phyloP scores from a whole-genome alignment of 2,888 invertebrate genomes.

The Leptinotarsa haldemani region DNA sequence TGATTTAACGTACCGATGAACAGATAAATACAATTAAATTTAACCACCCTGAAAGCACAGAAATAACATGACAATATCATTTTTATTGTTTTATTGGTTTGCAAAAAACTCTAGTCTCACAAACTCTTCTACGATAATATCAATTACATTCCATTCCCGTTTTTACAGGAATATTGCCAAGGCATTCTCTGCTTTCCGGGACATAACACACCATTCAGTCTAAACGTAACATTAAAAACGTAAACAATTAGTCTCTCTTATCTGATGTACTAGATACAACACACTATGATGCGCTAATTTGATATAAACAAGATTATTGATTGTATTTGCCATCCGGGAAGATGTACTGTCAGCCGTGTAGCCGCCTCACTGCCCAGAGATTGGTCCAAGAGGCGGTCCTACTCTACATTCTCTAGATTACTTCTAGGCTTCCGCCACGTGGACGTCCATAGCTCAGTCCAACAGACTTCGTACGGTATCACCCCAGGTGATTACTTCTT shows the following conservation, averaged over 20 bases:
- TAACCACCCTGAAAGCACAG: background rate
- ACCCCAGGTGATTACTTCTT: conserved; percentile 46
- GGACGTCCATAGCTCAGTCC: conserved; percentile 31
- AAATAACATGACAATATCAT: background rate
- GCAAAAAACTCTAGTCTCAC: too few species aligned
- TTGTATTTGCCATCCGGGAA: conserved; percentile 38
- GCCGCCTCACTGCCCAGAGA: background rate
- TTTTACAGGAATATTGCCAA: too few species aligned
- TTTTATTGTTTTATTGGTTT: background rate
- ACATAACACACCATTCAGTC: conserved; percentile 5
- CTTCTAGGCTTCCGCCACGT: conserved; percentile 17
- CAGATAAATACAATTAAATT: background rate
- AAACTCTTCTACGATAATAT: too few species aligned
- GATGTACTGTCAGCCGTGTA: conserved; percentile 8
- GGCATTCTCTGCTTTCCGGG: background rate
- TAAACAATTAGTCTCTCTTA: conserved; percentile 12
- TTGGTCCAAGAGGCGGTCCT: background rate
- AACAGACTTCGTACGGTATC: background rate
- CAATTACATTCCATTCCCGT: too few species aligned
- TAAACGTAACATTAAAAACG: background rate
- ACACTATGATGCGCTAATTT: conserved; percentile 43
- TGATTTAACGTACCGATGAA: background rate
- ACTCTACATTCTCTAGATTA: background rate
- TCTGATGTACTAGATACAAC: conserved; percentile 36
- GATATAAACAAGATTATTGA: conserved; percentile 45